Conservation (phyloP, 2,888 invertebrate species). For the Megamerina dolium region DNA sequence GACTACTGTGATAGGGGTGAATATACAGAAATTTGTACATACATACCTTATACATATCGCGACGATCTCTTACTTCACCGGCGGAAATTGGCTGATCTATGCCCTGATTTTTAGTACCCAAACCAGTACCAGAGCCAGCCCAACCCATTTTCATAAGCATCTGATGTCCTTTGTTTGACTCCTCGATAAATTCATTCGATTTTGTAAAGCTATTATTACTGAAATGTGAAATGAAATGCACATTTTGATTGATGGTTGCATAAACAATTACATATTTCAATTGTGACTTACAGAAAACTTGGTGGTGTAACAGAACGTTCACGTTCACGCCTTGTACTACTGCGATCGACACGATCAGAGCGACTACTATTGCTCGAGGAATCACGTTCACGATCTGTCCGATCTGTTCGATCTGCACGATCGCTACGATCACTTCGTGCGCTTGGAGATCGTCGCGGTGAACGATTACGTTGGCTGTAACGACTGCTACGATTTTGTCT, state of each 20-base stretch:
- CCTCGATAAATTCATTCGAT: slow-evolving; percentile 64
- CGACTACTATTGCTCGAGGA: slow-evolving; percentile 44
- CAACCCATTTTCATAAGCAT: slow-evolving; percentile 98
- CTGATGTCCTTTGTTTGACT: slow-evolving; percentile 94
- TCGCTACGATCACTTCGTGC: slow-evolving; percentile 24
- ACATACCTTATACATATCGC: slow-evolving; percentile 78
- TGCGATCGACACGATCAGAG: slow-evolving; percentile 39
- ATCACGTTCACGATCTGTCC: slow-evolving; percentile 37
- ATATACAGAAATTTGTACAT: too few relatives aligned
- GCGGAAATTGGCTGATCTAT: slow-evolving; percentile 91
- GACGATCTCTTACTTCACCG: slow-evolving; percentile 81
- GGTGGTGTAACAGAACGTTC: slow-evolving; percentile 58
- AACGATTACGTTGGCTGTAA: slow-evolving; percentile 41
- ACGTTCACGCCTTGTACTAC: slow-evolving; percentile 48
- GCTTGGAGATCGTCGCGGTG: slow-evolving; percentile 48
- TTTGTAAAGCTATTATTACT: slow-evolving; percentile 33
- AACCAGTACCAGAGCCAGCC: slow-evolving; percentile 80
- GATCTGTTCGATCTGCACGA: slow-evolving; percentile 30
- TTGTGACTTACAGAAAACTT: slow-evolving; percentile 63
- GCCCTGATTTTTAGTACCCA: slow-evolving; percentile 92
- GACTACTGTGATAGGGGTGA: too few relatives aligned
- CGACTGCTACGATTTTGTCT: slow-evolving; percentile 50
- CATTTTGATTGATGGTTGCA: too few relatives aligned
- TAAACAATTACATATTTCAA: too few relatives aligned
- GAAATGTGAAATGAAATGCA: too few relatives aligned